Percentiles rank a stretch among this genome's conserved stretches.
phyloP scores from a whole-genome alignment of 1,140 invertebrate genomes.

The Euura lappo region DNA sequence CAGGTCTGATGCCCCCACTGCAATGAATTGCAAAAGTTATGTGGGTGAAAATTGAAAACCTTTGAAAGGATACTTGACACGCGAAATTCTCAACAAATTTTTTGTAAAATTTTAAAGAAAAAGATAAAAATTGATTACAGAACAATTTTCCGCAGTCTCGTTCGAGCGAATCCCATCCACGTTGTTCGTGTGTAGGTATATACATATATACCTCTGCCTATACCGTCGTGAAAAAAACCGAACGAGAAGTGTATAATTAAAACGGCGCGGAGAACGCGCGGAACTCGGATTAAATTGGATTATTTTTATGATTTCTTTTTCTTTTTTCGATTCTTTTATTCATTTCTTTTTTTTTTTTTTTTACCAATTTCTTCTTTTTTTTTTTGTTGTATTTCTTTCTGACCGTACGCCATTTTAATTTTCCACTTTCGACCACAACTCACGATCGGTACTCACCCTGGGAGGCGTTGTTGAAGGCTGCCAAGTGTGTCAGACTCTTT shows the following conservation, averaged over 20 bases:
- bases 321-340: neutral
- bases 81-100: too few relatives aligned
- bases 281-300: neutral
- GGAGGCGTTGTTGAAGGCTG: too few relatives aligned
- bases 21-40: too few relatives aligned
- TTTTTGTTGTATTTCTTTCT: neutral
- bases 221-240: neutral
- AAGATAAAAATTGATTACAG: neutral
- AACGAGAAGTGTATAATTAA: conserved; percentile 2
- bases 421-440: neutral
- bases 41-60: too few relatives aligned
- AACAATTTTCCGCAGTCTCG: too few relatives aligned
- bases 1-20: neutral
- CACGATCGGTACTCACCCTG: too few relatives aligned
- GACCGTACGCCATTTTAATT: neutral
- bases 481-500: too few relatives aligned
- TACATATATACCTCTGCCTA: neutral
- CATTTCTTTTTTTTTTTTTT: neutral
- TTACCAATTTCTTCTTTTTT: neutral
- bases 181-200: neutral
- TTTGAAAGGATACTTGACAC: too few relatives aligned
- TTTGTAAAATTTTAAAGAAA: too few relatives aligned
- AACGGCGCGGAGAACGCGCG: neutral
- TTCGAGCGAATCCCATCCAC: too few relatives aligned
- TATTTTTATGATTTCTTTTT: conserved; percentile 5